Evolutionary conservation across 2,888 invertebrate genomes (phyloP).

Genomic region (Agrotis clavis): DNA sequence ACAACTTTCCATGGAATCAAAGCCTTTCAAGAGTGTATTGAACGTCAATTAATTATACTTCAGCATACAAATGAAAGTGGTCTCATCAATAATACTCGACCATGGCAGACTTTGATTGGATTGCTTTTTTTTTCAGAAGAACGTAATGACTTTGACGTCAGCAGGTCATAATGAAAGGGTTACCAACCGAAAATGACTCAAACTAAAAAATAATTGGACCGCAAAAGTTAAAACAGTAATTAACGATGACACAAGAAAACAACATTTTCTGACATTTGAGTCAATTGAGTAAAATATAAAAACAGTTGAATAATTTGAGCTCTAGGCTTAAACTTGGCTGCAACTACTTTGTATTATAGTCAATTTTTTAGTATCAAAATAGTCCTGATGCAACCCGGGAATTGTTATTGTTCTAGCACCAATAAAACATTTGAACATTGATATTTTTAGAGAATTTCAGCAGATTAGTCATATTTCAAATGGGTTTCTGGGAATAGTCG

Average conservation of each 20-base stretch:
- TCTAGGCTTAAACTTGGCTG: not conserved
- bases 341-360: not conserved
- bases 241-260: not conserved
- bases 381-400: not conserved
- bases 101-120: constrained; percentile 32
- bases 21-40: constrained; percentile 49
- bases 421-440: too few relatives aligned
- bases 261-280: not conserved
- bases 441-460: not conserved
- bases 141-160: constrained; percentile 25
- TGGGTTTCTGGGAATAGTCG: not conserved
- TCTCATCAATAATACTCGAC: constrained; percentile 48
- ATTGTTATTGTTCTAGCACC: too few relatives aligned
- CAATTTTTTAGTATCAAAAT: constrained; percentile 8
- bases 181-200: not conserved
- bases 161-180: not conserved
- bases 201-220: not conserved
- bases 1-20: constrained; percentile 40
- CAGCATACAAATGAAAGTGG: constrained; percentile 51
- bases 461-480: not conserved
- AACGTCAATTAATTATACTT: constrained; percentile 55
- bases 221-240: not conserved
- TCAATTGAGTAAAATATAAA: constrained; percentile 2
- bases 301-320: constrained; percentile 30
- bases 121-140: constrained; percentile 2